A percentile compares a stretch with the other conserved stretches of the same genome.
phyloP scores from a whole-genome alignment of 2,888 invertebrate species.

The Idaea biselata region DNA sequence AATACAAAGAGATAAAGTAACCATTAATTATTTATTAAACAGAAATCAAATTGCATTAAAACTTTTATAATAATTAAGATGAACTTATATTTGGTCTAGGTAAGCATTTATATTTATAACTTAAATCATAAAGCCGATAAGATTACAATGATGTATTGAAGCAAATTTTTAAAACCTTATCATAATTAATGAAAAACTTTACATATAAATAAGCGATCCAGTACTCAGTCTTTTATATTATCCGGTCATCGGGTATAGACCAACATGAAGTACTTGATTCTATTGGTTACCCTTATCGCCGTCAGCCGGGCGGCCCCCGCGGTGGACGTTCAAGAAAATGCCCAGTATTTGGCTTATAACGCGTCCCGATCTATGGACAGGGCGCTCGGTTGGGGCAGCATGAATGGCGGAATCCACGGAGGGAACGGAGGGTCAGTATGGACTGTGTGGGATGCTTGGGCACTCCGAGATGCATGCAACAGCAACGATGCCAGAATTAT shows the following conservation, averaged over 20 bases:
- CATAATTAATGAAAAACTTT: neutral
- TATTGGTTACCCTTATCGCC: constrained; percentile 4
- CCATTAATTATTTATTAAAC: too few relatives aligned
- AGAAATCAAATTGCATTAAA: neutral
- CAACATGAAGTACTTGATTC: constrained; percentile 14
- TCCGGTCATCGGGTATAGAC: neutral
- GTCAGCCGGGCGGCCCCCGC: constrained; percentile 11
- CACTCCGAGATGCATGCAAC: constrained; percentile 10
- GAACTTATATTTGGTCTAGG: neutral
- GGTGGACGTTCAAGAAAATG: constrained; percentile 1
- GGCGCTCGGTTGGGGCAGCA: constrained; percentile 8
- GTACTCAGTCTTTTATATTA: neutral
- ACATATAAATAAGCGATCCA: neutral
- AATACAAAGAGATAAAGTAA: too few relatives aligned
- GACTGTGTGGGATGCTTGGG: constrained; percentile 18
- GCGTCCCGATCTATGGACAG: constrained; percentile 10
- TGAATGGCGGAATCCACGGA: constrained; percentile 8
- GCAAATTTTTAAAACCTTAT: neutral
- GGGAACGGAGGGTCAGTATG: constrained; percentile 12
- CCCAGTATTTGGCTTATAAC: constrained; percentile 6
- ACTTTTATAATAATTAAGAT: neutral
- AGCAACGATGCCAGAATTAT: constrained; percentile 8
- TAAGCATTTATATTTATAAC: neutral
- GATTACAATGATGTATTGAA: neutral
- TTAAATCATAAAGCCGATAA: neutral